Base-by-base conservation (phyloP, 2,888 invertebrate species). In the Cheilosia vulpina region DNA sequence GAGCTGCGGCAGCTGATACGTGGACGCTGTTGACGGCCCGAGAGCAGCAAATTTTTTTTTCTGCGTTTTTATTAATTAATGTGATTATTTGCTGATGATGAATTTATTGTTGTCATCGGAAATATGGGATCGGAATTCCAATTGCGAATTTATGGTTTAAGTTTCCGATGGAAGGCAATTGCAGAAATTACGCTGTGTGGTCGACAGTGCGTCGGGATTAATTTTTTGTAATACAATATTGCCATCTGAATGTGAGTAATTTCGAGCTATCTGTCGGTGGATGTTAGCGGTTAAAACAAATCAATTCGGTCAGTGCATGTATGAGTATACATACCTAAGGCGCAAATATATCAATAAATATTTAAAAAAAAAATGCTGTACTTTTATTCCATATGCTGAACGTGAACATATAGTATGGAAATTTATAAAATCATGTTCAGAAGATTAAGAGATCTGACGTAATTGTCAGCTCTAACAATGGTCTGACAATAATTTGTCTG, bases 61-160 rank as follows among this genome's bases (percentile, higher is more conserved):
- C 7, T 58, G 31, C 47, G 24, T 43, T 76, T 79, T 78, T 85
- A 85, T 85, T 81, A 85, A 85, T 85, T 85, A 85, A 85, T 81
- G 85, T 81, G 72, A 85, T 80, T 77, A 71, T 68, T 79, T 52
- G 58, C 50, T 81, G 81, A 85, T 85, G 85, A 85, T 85, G 85
- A 85, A 85, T 85, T 85, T 85, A 85, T 85, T 72, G 85, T 57
- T 81, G 76, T 57, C 80, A 47, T 77, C 81, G 77, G 65, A 81
- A 81, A 73, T 85, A 85, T 85, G 85, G 77, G 71, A 76, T 77
- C 77, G 77, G 85, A 77, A 85, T 85, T 63, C 76, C 85, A 81
- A 85, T 77, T 81, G 68, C 21, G 62, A 55, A 71, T 85, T 80
- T 71, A 66, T 57, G 65, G 65, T 60, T 43, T 47, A 50, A 71